Base-by-base conservation (phyloP, 2,888 invertebrate genomes). In the Dusona sp. region DNA sequence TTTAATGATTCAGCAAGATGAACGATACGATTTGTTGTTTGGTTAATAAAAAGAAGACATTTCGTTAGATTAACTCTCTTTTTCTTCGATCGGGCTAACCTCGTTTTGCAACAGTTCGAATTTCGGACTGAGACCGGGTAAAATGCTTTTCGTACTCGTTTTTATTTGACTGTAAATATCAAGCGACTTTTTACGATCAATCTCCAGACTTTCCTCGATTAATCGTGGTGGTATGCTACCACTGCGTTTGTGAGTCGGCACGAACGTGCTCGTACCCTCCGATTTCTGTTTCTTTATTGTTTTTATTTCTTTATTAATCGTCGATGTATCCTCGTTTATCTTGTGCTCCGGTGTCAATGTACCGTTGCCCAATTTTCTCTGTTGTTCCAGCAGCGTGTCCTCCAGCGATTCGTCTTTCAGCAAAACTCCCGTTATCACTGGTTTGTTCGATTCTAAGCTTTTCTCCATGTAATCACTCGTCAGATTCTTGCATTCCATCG, bases 361-460 rank as follows among this genome's bases (percentile, higher is more conserved):
- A 11, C 94, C 94, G 89, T 95, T 95, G n/a, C 95, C 95, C 70
- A 95, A 91, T 86, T 95, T 94, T 83, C 94, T 93, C 87, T 95
- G 95, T 87, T 95, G 95, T 82, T 95, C 95, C 89, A 95, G 95
- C 77, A 95, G 94, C 61, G 93, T 92, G 85, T 95, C 94, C 85
- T 94, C 93, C 88, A 94, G 93, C 0, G 95, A 95, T 91, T 96
- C 96, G 91, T 96, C 95, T 89, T 97, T 97, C 88, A 96, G 95
- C 65, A 97, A 95, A 0, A 96, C 97, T 0, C 97, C 96, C 57
- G 96, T 97, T 70, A 97, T 96, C 45, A 97, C 96, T 6, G 97
- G 97, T 88, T 96, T 96, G 87, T 95, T 95, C 22, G 95, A 95
- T 81, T 95, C 95, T 0, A 95, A 94, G 7, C 95, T 95, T 51